Percentiles rank a stretch among this genome's conserved stretches.
These are phyloP conservation scores for Gnathonemus longibarbis DNA, from an alignment of 2,113 vertebrate species.

Conservation along the genomic window DNA sequence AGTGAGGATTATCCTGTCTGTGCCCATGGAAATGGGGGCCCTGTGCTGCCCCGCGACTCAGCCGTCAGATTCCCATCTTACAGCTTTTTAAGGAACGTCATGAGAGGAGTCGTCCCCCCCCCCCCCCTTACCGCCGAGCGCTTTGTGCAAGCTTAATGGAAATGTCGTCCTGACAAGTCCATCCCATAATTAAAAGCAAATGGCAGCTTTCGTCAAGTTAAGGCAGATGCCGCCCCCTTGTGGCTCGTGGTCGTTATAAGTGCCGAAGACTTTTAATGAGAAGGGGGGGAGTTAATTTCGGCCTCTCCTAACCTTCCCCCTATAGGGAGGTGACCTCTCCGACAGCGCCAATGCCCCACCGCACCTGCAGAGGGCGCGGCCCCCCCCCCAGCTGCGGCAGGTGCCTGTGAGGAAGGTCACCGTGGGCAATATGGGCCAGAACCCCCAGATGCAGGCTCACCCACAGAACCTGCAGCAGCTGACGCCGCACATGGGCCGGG, in stretches of 20 bases:
- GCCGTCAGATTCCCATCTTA: neutral
- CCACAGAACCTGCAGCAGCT: conserved; percentile 51
- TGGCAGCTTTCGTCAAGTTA: neutral
- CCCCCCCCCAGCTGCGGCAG: conserved; percentile 60
- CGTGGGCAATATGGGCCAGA: conserved; percentile 59
- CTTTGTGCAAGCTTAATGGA: conserved; percentile 48
- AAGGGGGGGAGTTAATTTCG: neutral
- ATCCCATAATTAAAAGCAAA: neutral
- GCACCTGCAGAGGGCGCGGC: conserved; percentile 46
- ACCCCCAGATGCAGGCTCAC: conserved; percentile 51
- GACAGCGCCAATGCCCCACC: conserved; percentile 46
- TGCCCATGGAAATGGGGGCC: conserved; percentile 72
- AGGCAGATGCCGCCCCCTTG: neutral
- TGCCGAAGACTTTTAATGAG: neutral
- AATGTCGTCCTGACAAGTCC: conserved; percentile 22
- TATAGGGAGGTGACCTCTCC: conserved; percentile 70
- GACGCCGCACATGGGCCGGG: conserved; percentile 66
- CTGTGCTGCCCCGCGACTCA: conserved; percentile 56
- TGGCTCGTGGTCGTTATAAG: neutral
- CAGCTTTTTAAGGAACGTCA: conserved; percentile 36
- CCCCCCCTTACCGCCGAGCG: conserved; percentile 41
- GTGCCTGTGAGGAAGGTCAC: conserved; percentile 80
- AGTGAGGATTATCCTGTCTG: conserved; percentile 91
- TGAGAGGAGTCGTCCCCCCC: conserved; percentile 30
- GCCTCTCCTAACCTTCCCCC: conserved; percentile 30